Evolutionary conservation across 2,888 invertebrate species (phyloP), one percentile per base, ranked within the genome.

Genomic region (Eupithecia inturbata): DNA sequence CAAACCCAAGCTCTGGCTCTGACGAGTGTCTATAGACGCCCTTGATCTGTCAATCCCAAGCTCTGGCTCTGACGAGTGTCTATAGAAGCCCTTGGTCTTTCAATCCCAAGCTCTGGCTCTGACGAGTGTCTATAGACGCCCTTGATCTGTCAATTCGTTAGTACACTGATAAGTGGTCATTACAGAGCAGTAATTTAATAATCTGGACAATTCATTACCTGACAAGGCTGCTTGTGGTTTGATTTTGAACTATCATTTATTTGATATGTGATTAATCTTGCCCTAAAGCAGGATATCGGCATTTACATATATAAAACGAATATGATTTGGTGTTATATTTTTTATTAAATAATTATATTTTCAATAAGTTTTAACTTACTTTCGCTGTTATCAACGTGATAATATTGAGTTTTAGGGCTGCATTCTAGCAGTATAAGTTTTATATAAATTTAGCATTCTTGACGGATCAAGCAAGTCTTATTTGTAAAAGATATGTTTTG

Each of bases 101-200:
- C n/a, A n/a, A n/a, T n/a, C n/a, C n/a, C 28, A 22, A 41, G 5
- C 41, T 57, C 63, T 68, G 36, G 9, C 68, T 39, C 39, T 12
- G 12, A 39, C 53, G 53, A 66, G 49, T 62, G 45, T n/a, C 7
- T 62, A 4, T 19, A 73, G 12, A n/a, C 5, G 67, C 62, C 74
- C 75, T 75, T 72, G 69, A 69, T 70, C 22, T 70, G 72, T 53
- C 75, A 72, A 16, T 31, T 19, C 62, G 39, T 60, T 62, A 49
- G 60, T 60, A 62, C 68, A 49, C 69, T 31, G 31, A 53, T 63
- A 68, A 53, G 63, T 73, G 60, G 67, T 57, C 68, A 57, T 39
- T 70, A 69, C 36, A 9, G 39, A n/a, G 53, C 9, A 10, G 2
- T 53, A 53, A 53, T 22, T 22, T 22, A 53, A 53, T 22, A 26